Evolutionary conservation across 1,140 invertebrate species (phyloP).

Genomic region (Phthorimaea operculella): DNA sequence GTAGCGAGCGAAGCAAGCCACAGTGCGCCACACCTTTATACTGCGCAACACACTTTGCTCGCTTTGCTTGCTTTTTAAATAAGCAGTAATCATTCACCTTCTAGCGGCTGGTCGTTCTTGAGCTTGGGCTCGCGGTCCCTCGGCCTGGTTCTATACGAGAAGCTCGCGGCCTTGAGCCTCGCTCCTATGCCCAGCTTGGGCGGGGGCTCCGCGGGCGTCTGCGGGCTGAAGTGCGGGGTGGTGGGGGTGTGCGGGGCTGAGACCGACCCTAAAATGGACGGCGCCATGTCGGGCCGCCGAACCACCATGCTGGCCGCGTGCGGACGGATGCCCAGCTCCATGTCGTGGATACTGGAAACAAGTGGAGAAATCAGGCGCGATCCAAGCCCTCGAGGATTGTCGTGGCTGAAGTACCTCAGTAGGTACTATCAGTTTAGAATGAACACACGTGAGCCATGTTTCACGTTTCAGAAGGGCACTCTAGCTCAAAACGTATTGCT

Average conservation of each 20-base stretch:
- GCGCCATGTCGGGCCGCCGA: slow-evolving; percentile 33
- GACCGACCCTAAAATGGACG: slow-evolving; percentile 23
- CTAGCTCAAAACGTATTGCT: no score
- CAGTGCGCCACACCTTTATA: no score
- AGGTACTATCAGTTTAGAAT: no score
- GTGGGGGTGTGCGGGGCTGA: slow-evolving; percentile 44
- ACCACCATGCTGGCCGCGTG: slow-evolving; percentile 47
- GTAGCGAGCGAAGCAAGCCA: no score
- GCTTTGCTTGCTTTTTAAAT: no score
- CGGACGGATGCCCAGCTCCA: slow-evolving; percentile 28
- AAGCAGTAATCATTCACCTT: not conserved
- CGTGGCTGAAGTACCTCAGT: no score
- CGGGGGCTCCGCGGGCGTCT: slow-evolving; percentile 7
- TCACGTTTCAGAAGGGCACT: no score
- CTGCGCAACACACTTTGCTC: no score
- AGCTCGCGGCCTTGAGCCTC: slow-evolving; percentile 50
- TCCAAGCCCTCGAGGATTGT: no score
- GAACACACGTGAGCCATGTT: no score
- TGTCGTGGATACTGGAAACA: slow-evolving; percentile 9
- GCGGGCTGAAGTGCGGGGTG: slow-evolving; percentile 13
- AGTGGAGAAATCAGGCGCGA: no score
- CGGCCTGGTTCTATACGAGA: slow-evolving; percentile 45
- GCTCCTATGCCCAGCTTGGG: slow-evolving; percentile 24
- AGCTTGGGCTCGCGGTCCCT: slow-evolving; percentile 41
- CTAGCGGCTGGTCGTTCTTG: slow-evolving; percentile 23